phyloP scores from a whole-genome alignment of 2,888 invertebrate species.

The Willowsia nigromaculata region DNA sequence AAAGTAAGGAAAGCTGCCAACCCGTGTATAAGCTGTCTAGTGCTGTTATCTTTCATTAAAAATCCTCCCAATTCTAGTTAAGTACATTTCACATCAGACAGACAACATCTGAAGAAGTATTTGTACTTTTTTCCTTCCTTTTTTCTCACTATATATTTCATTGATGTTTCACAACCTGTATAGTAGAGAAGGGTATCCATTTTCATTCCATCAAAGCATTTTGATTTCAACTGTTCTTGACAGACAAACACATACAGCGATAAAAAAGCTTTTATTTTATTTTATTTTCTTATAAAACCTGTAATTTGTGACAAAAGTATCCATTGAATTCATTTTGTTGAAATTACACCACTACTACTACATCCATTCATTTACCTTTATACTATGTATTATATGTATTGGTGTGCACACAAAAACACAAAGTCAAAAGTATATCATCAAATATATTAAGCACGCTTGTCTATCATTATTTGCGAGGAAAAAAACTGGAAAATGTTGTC shows the following conservation, averaged over 20 bases:
- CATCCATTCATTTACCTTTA: too few relatives aligned
- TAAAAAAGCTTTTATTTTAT: conserved; percentile 39
- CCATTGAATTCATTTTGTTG: conserved; percentile 44
- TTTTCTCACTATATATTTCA: neutral
- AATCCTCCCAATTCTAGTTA: conserved; percentile 38
- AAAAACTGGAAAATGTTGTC: neutral
- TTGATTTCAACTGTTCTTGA: conserved; percentile 31
- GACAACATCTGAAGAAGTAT: neutral
- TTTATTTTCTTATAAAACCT: conserved; percentile 43
- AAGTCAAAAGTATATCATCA: neutral
- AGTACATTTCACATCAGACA: neutral
- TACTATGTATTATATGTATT: too few relatives aligned
- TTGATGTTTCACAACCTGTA: neutral
- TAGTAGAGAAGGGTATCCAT: neutral
- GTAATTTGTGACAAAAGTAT: conserved; percentile 56
- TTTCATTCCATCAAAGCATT: neutral
- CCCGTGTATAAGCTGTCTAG: neutral
- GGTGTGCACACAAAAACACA: neutral
- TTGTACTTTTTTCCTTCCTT: neutral
- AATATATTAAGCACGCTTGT: conserved; percentile 7
- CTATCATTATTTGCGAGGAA: neutral
- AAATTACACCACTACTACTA: conserved; percentile 18
- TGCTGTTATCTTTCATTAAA: conserved; percentile 37
- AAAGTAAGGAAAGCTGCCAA: neutral
- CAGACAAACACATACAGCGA: neutral